These are phyloP conservation scores for Silurus asotus DNA, from an alignment of 2,113 vertebrate genomes.

Conservation along the genomic window DNA sequence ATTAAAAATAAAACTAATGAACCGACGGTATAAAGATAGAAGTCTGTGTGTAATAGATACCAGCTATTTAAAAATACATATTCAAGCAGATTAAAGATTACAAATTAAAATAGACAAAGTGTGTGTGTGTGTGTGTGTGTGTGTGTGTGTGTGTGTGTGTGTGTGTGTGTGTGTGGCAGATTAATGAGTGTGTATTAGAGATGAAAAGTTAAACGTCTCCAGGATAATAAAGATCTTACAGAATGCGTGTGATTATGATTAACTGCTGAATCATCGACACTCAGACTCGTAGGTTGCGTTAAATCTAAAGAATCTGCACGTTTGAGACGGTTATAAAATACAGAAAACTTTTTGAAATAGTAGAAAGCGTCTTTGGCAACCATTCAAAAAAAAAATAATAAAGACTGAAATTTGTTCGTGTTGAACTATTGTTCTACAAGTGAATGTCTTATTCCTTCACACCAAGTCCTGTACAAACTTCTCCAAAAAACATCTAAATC, in stretches of 20 bases:
- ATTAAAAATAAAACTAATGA: slow-evolving; percentile 87
- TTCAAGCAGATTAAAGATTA: slow-evolving; percentile 75
- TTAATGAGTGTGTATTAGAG: not conserved
- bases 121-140: not conserved
- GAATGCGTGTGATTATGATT: not conserved
- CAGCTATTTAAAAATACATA: slow-evolving; percentile 93
- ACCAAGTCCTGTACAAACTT: not conserved
- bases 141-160: not conserved
- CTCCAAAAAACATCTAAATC: not conserved
- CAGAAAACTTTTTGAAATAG: not conserved
- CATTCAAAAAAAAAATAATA: not conserved
- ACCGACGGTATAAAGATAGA: slow-evolving; percentile 82
- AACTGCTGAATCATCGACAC: not conserved
- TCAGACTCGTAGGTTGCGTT: not conserved
- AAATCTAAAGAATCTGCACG: not conserved
- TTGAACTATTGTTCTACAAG: not conserved
- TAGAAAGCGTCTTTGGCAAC: slow-evolving; percentile 6
- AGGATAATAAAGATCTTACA: not conserved
- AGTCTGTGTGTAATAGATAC: slow-evolving; percentile 88
- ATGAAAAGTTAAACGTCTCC: slow-evolving; percentile 2
- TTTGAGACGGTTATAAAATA: slow-evolving; percentile 1
- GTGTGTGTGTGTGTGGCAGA: not conserved
- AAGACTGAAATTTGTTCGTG: not conserved
- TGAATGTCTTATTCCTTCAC: not conserved
- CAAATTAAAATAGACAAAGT: slow-evolving; percentile 23